A percentile compares a stretch with the other conserved stretches of the same genome.
Conservation (phyloP, 2,797 vertebrate genomes). For the Platalea minor region DNA sequence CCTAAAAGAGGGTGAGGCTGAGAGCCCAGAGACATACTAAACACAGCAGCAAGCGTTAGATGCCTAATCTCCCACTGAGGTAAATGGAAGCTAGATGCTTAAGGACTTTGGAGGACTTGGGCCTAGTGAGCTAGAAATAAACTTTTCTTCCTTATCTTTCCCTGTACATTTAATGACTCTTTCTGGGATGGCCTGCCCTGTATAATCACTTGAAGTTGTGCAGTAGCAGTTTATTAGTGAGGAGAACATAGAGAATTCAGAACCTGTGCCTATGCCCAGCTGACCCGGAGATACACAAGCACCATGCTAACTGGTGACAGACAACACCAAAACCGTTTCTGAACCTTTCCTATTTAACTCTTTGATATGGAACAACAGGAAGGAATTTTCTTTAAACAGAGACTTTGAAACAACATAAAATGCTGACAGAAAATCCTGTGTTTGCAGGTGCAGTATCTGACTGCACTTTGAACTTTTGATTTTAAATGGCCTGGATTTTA, state of each 20-base stretch:
- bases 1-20: background rate
- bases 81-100: background rate
- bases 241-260: background rate
- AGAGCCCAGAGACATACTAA: background rate
- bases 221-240: background rate
- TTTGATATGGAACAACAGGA: background rate
- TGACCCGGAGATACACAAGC: background rate
- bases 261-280: rapidly evolving
- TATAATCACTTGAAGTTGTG: background rate
- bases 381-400: background rate
- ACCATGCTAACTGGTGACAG: background rate
- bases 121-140: background rate
- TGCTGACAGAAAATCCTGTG: background rate
- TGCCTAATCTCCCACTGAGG: background rate
- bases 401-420: background rate
- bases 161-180: background rate
- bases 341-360: background rate
- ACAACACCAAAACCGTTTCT: background rate
- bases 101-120: background rate
- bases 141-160: background rate
- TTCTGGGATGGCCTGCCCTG: background rate
- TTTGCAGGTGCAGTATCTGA: constrained; percentile 2
- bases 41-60: background rate
- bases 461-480: constrained; percentile 38
- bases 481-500: background rate